A percentile compares a stretch with the other conserved stretches of the same genome.
phyloP scores from a whole-genome alignment of 1,140 invertebrate species.

The Alviniconcha marisindica region DNA sequence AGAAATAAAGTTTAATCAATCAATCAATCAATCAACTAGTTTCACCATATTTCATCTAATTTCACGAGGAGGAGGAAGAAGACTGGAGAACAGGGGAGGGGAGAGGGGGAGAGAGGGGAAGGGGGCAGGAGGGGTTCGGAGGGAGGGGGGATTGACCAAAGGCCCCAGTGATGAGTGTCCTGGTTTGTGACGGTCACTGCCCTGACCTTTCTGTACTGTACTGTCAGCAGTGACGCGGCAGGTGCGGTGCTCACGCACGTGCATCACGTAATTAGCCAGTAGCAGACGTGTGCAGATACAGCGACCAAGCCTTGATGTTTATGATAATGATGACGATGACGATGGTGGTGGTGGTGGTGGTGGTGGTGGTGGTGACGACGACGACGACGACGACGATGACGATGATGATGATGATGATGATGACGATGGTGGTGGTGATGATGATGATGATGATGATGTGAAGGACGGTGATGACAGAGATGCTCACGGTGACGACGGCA shows the following conservation, averaged over 20 bases:
- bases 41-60: too few relatives aligned
- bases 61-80: neutral
- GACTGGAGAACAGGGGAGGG: neutral
- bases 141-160: too few relatives aligned
- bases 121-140: neutral
- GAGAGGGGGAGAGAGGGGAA: neutral
- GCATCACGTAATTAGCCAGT: too few relatives aligned
- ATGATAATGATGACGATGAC: conserved; percentile 25
- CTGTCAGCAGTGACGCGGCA: too few relatives aligned
- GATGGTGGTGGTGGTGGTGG: conserved; percentile 34
- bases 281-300: too few relatives aligned
- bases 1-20: neutral
- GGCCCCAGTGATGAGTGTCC: too few relatives aligned
- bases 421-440: neutral
- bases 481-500: neutral
- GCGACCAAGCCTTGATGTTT: neutral
- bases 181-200: too few relatives aligned
- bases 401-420: conserved; percentile 30
- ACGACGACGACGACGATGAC: conserved; percentile 11
- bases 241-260: too few relatives aligned
- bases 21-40: neutral
- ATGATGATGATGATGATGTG: neutral
- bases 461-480: neutral
- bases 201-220: too few relatives aligned
- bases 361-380: conserved; percentile 27